Conservation (phyloP, 2,113 vertebrate genomes). For the Ahaetulla prasina region DNA sequence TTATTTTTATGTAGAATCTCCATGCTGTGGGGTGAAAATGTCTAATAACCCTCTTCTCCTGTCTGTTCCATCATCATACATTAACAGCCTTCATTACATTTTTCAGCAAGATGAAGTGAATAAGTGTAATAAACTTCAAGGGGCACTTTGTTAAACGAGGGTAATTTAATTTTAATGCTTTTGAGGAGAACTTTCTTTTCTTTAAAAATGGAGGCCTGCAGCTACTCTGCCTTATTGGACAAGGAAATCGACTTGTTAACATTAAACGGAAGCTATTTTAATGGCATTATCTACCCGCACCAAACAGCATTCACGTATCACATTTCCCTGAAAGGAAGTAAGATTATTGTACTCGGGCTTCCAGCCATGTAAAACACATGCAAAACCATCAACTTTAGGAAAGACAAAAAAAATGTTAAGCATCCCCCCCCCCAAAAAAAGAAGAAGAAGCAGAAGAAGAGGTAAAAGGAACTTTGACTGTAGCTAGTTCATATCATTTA, state of each 20-base stretch:
- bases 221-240: slow-evolving; percentile 15
- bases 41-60: no score
- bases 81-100: not conserved
- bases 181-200: slow-evolving; percentile 17
- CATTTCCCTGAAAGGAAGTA: not conserved
- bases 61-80: not conserved
- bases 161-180: not conserved
- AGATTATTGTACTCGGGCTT: slow-evolving; percentile 28
- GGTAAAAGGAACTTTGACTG: slow-evolving; percentile 13
- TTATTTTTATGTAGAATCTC: not conserved
- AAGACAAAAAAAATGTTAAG: slow-evolving; percentile 11
- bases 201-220: slow-evolving; percentile 16
- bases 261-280: slow-evolving; percentile 28
- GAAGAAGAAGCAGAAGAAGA: not conserved
- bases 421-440: slow-evolving; percentile 20
- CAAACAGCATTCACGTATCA: slow-evolving; percentile 21
- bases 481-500: slow-evolving; percentile 37
- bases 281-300: slow-evolving; percentile 22
- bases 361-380: slow-evolving; percentile 41
- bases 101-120: not conserved
- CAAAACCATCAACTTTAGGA: slow-evolving; percentile 32
- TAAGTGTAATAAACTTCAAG: not conserved
- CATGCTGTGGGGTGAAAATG: not conserved
- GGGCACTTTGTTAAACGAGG: not conserved
- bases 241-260: slow-evolving; percentile 10